Evolutionary conservation across 2,113 vertebrate species (phyloP).

Genomic region (Propithecus coquereli): DNA sequence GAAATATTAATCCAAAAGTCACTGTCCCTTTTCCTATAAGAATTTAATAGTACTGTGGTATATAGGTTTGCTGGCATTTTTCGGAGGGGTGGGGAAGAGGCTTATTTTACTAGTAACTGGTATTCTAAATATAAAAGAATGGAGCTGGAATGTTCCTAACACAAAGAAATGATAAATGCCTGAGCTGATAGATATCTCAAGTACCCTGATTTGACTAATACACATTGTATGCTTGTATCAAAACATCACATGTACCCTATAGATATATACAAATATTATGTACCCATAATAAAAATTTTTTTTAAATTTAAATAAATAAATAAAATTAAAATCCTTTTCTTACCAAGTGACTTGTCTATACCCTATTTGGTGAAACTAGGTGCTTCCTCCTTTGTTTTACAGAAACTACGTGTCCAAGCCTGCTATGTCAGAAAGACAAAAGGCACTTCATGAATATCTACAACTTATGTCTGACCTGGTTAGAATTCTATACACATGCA

Average conservation of each 20-base stretch:
- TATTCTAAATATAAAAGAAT: background rate
- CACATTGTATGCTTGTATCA: no score
- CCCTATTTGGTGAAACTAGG: background rate
- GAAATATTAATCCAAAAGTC: background rate
- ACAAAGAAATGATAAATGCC: no score
- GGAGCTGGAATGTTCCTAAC: no score
- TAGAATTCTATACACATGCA: background rate
- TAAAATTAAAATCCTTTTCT: background rate
- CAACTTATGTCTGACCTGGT: background rate
- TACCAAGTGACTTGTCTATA: background rate
- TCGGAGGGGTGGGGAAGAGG: accelerated
- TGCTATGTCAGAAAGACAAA: background rate
- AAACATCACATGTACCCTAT: no score
- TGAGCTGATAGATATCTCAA: no score
- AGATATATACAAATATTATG: no score
- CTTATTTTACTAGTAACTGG: background rate
- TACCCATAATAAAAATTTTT: no score
- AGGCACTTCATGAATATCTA: background rate
- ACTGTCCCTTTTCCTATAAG: background rate
- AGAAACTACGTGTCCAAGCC: background rate
- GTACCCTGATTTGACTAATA: no score
- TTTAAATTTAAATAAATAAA: background rate
- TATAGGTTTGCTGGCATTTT: background rate
- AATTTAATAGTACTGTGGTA: background rate
- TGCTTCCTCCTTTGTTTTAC: background rate